Evolutionary conservation across 2,888 invertebrate species (phyloP).

Genomic region (Argyra leucocephala): DNA sequence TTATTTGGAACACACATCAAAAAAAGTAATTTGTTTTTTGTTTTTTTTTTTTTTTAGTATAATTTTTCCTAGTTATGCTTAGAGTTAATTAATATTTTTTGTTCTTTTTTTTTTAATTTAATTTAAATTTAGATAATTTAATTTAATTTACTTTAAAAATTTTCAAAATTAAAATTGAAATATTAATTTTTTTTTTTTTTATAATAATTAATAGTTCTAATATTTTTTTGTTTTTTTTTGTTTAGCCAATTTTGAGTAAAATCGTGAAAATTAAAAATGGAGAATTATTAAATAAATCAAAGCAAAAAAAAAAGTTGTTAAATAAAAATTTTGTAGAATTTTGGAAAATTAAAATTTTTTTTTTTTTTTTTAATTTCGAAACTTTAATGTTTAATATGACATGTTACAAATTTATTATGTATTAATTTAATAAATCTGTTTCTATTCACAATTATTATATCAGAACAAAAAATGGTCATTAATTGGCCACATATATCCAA

Average conservation of each 20-base stretch:
- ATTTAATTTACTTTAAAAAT: background rate
- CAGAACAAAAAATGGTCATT: too few species aligned
- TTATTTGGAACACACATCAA: slow-evolving; percentile 3
- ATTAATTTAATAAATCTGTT: too few species aligned
- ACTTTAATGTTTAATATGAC: too few species aligned
- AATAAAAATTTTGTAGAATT: too few species aligned
- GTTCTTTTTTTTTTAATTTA: too few species aligned
- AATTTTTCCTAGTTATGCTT: slow-evolving; percentile 6
- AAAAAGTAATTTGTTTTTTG: background rate
- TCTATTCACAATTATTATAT: too few species aligned
- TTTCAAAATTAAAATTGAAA: background rate
- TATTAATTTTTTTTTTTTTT: background rate
- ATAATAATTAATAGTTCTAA: background rate
- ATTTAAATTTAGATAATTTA: background rate
- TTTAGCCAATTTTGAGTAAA: background rate
- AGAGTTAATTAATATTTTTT: background rate
- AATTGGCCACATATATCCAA: too few species aligned
- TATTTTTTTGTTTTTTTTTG: background rate
- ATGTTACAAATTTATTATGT: too few species aligned
- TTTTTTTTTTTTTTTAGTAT: slow-evolving; percentile 5
- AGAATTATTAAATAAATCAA: too few species aligned
- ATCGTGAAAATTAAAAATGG: background rate
- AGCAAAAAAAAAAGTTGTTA: too few species aligned
- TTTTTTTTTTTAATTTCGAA: too few species aligned
- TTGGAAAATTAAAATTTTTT: too few species aligned